A percentile compares a stretch with the other conserved stretches of the same genome.
Evolutionary conservation across 2,888 invertebrate species (phyloP).

Genomic region (Ochropleura plecta): DNA sequence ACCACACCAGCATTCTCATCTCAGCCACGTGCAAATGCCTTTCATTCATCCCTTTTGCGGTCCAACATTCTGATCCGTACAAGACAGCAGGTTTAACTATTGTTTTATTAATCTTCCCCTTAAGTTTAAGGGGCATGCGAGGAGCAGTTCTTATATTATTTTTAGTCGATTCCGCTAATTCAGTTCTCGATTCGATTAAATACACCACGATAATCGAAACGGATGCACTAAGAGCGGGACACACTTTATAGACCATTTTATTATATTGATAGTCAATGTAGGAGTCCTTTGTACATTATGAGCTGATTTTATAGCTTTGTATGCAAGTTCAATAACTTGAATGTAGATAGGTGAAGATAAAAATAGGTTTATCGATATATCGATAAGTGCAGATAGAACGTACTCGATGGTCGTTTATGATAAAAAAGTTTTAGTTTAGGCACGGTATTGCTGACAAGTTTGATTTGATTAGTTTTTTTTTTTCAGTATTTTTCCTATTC

Average conservation of each 20-base stretch:
- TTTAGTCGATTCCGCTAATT: constrained; percentile 15
- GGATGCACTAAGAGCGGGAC: constrained; percentile 3
- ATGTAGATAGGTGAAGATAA: constrained; percentile 58
- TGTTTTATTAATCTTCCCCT: no score
- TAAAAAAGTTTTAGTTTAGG: constrained; percentile 36
- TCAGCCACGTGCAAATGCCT: no score
- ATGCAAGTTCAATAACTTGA: constrained; percentile 63
- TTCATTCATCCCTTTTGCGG: no score
- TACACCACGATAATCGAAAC: background rate
- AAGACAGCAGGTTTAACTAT: no score
- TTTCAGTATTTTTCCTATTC: no score
- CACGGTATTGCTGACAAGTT: constrained; percentile 37
- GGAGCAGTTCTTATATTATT: constrained; percentile 2
- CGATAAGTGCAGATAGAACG: constrained; percentile 39
- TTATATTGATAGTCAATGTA: constrained; percentile 23
- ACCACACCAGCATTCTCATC: no score
- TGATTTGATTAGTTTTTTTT: background rate
- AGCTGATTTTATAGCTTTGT: constrained; percentile 42
- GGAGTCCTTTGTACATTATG: constrained; percentile 41
- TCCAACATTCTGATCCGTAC: no score
- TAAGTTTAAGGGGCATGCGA: no score
- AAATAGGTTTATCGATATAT: constrained; percentile 43
- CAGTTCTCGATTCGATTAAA: constrained; percentile 7
- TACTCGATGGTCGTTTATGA: constrained; percentile 45
- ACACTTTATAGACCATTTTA: constrained; percentile 22